A percentile compares a stretch with the other conserved stretches of the same genome.
Evolutionary conservation across 2,113 vertebrate species (phyloP).

Genomic region (Cavia aperea): DNA sequence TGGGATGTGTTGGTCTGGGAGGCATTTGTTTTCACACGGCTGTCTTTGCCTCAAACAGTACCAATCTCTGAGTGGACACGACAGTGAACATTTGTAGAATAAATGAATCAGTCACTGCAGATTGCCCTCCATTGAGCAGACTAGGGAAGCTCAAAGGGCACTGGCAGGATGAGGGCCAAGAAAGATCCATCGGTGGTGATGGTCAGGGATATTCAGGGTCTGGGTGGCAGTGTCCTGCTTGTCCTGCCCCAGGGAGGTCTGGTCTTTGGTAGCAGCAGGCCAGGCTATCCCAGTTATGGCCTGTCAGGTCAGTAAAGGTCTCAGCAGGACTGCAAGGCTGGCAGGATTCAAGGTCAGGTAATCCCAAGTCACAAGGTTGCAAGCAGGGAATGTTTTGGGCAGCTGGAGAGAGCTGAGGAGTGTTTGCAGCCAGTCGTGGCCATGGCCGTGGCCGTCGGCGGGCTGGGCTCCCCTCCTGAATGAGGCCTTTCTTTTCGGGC

Average conservation of each 20-base stretch:
- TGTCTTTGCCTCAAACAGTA: not conserved
- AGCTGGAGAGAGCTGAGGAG: constrained; percentile 33
- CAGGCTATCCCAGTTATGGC: not conserved
- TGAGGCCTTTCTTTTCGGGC: constrained; percentile 40
- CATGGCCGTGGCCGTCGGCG: accelerated
- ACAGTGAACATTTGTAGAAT: not conserved
- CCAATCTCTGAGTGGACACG: not conserved
- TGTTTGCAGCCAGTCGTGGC: not conserved
- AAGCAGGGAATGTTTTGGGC: constrained; percentile 39
- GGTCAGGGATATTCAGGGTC: not conserved
- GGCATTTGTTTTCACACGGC: not conserved
- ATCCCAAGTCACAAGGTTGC: constrained; percentile 46
- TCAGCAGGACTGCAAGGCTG: constrained; percentile 10
- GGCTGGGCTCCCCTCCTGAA: constrained; percentile 1
- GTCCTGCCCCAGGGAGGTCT: not conserved
- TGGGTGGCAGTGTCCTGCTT: not conserved
- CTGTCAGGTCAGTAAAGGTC: constrained; percentile 47
- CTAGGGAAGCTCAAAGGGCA: not conserved
- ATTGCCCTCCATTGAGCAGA: not conserved
- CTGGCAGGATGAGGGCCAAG: not conserved
- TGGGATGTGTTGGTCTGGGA: not conserved
- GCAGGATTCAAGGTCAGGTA: constrained; percentile 52
- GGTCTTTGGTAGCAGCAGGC: not conserved
- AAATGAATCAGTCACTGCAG: not conserved
- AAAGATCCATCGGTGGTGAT: too few species aligned